phyloP scores from a whole-genome alignment of 2,113 vertebrate genomes.

The Odobenus rosmarus region DNA sequence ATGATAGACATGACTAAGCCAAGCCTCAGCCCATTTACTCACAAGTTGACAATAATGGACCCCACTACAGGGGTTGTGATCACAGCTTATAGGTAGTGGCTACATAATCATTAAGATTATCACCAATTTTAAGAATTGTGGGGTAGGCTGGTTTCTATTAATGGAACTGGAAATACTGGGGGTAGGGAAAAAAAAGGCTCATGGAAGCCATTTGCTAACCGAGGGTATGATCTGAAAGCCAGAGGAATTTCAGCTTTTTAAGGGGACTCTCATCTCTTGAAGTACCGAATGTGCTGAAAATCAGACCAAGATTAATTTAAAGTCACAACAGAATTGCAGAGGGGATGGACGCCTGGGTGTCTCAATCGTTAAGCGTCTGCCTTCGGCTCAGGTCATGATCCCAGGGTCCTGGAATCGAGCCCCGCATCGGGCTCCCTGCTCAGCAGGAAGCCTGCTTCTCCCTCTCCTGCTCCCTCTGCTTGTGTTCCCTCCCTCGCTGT shows the following conservation, averaged over 20 bases:
- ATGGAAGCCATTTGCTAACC: neutral
- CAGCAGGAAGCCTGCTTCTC: too few relatives aligned
- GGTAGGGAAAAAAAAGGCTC: neutral
- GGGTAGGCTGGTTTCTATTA: neutral
- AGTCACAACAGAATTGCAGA: neutral
- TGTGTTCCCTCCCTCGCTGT: too few relatives aligned
- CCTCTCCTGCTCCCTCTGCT: too few relatives aligned
- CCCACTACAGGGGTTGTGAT: neutral
- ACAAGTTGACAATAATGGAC: neutral
- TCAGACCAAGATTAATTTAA: neutral
- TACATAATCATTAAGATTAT: neutral
- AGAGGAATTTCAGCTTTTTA: neutral
- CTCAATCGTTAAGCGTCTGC: too few relatives aligned
- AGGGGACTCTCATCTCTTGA: neutral
- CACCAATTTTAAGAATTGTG: neutral
- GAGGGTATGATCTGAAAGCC: neutral
- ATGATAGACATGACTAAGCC: neutral
- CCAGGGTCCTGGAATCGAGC: too few relatives aligned
- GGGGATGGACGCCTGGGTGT: too few relatives aligned
- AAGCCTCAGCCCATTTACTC: neutral
- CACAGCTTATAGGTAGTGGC: neutral
- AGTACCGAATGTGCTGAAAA: neutral
- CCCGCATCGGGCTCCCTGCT: too few relatives aligned
- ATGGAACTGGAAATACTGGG: neutral
- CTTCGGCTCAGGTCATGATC: too few relatives aligned